phyloP scores from a whole-genome alignment of 2,888 invertebrate genomes.

The Junonia oenone region DNA sequence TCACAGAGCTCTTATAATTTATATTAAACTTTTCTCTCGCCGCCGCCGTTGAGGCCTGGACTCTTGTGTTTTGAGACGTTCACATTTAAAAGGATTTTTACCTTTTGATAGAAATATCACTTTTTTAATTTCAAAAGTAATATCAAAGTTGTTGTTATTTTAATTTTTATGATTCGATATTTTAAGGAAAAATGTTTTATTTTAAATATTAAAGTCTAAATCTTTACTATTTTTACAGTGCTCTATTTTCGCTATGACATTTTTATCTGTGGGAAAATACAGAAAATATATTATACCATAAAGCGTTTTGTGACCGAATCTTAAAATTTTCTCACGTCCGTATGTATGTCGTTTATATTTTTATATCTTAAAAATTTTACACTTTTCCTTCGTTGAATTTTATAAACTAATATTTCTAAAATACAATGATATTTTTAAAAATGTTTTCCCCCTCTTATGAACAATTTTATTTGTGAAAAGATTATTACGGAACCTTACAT shows the following conservation, averaged over 20 bases:
- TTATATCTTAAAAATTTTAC: no score
- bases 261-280: no score
- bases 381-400: no score
- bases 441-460: no score
- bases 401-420: no score
- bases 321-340: no score
- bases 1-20: conserved; percentile 3
- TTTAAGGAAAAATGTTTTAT: neutral
- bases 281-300: no score
- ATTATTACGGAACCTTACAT: neutral
- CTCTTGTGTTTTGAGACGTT: neutral
- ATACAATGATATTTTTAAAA: no score
- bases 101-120: neutral
- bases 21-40: conserved; percentile 1
- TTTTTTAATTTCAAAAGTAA: neutral
- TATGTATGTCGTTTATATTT: no score
- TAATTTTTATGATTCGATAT: neutral
- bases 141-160: neutral
- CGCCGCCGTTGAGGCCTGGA: neutral
- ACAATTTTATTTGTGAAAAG: no score
- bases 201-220: neutral
- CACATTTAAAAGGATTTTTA: neutral
- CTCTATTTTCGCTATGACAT: no score
- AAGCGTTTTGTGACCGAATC: no score
- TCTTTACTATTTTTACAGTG: neutral